A percentile compares a stretch with the other conserved stretches of the same genome.
Evolutionary conservation across 2,797 vertebrate genomes (phyloP).

Genomic region (Oophaga sylvatica): DNA sequence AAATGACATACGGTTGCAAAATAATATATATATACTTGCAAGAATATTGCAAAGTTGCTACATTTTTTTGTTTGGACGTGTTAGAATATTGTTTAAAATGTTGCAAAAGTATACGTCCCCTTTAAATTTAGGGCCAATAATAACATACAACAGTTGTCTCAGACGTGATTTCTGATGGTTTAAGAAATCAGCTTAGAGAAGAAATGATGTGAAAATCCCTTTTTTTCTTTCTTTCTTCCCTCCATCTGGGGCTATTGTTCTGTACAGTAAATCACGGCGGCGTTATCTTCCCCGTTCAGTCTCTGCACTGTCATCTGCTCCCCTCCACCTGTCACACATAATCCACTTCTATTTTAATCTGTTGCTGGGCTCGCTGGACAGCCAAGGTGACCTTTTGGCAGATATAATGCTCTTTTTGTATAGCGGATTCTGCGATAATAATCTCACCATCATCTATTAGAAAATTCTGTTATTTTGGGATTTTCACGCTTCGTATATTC

Average conservation of each 20-base stretch:
- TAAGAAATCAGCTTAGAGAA: not conserved
- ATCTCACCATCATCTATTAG: constrained; percentile 17
- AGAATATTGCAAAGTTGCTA: too few species aligned
- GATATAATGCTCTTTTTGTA: constrained; percentile 28
- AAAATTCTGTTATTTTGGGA: constrained; percentile 24
- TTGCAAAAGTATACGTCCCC: not conserved
- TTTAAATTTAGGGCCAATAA: not conserved
- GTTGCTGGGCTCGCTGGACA: constrained; percentile 28
- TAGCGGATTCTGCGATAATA: constrained; percentile 16
- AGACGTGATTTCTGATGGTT: not conserved
- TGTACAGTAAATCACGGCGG: constrained; percentile 4
- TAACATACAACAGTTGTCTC: not conserved
- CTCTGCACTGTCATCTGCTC: constrained; percentile 31
- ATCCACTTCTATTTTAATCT: constrained; percentile 58
- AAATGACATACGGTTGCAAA: too few species aligned
- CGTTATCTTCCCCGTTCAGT: constrained; percentile 43
- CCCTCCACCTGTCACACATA: constrained; percentile 55
- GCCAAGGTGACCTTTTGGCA: constrained; percentile 53
- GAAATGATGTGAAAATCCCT: not conserved
- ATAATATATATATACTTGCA: too few species aligned
- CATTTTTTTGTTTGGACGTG: too few species aligned
- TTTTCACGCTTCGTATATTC: constrained; percentile 23
- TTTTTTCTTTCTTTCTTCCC: not conserved
- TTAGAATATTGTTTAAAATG: too few species aligned
- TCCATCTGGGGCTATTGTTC: constrained; percentile 22